A percentile compares a stretch with the other conserved stretches of the same genome.
These are phyloP conservation scores for Anolis sagrei DNA, from an alignment of 2,113 vertebrate genomes.

Conservation along the genomic window DNA sequence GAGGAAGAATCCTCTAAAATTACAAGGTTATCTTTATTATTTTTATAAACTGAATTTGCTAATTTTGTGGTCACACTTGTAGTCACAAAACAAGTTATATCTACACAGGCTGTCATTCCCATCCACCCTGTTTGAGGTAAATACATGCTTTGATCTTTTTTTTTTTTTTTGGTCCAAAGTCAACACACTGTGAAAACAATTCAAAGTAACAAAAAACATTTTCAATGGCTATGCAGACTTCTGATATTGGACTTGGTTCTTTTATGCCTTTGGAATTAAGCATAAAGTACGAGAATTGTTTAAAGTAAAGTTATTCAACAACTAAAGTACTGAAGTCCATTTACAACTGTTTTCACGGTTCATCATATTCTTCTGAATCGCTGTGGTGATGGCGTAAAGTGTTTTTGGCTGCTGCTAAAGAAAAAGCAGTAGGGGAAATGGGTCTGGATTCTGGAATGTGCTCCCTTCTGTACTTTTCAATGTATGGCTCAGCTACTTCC, in stretches of 20 bases:
- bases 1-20: background rate
- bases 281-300: background rate
- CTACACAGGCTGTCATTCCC: background rate
- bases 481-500: constrained; percentile 93
- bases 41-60: background rate
- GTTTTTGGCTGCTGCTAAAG: constrained; percentile 78
- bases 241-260: background rate
- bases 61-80: background rate
- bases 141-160: background rate
- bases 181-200: background rate
- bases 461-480: constrained; percentile 93
- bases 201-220: background rate
- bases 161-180: background rate
- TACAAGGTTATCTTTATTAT: background rate
- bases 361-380: constrained; percentile 46
- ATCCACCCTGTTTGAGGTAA: background rate
- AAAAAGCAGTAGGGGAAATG: constrained; percentile 93
- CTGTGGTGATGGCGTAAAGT: constrained; percentile 36
- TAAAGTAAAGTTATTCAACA: background rate
- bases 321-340: background rate
- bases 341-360: constrained; percentile 45
- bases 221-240: background rate
- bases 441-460: constrained; percentile 92
- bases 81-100: background rate
- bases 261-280: background rate